Evolutionary conservation across 2,797 vertebrate genomes (phyloP), one percentile per base, ranked within the genome.

Genomic region (Pseudopleuronectes americanus): DNA sequence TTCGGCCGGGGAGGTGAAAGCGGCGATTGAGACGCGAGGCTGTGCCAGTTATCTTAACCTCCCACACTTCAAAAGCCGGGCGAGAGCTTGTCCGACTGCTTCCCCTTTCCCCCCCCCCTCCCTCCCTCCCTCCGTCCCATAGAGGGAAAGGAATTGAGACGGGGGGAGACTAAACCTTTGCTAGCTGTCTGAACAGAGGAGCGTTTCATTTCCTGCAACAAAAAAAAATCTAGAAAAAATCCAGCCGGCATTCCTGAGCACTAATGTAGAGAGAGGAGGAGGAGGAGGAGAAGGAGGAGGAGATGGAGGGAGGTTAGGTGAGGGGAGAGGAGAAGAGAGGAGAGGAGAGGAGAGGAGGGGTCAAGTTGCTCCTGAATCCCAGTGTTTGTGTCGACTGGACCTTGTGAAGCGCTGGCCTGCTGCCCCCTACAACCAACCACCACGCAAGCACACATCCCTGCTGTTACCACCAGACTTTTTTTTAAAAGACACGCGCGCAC

Each of bases 11-110:
- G 91, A 86, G 86, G 90, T 82, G 69, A 92, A 90, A 93, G 92
- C 85, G 4, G 45, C 89, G 79, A 90, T 84, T 90, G 88, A 93
- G 94, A 93, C 90, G 88, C 80, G 61, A 90, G 87, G 92, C 92
- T 77, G 74, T 9, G 67, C 90, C 92, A 93, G 91, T 95, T 96
- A 94, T 95, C 95, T 95, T 94, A 94, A 96, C 94, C 96, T 96
- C 92, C 90, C 93, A 92, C 94, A 94, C 95, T 94, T 96, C 94
- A 95, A 95, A 96, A 92, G 84, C 83, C 14, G 55, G 77, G 73
- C 41, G 52, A 83, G 78, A 71, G 76, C 78, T 81, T 60, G 83
- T 82, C 84, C 71, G 57, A 83, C 84, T 81, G 77, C 74, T 76
- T 67, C 64, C 81, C 45, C 74, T 76, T 67, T 24, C 22, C 36